Base-by-base conservation (phyloP, 2,113 vertebrate species). In the Ammodytes marinus region DNA sequence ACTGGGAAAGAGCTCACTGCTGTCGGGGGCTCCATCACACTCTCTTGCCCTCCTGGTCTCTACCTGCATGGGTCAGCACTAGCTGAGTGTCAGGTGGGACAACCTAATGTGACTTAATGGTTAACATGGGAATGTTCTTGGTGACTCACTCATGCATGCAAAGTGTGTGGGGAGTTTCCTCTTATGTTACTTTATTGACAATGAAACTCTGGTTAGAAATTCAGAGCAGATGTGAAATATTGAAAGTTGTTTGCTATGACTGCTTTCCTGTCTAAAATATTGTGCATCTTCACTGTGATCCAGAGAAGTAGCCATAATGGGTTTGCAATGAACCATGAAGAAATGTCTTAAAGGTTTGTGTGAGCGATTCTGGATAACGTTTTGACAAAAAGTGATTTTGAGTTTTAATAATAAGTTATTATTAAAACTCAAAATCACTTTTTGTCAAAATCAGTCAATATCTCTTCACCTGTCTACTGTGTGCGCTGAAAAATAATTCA, bases 1-100 rank as follows among this genome's bases (percentile, higher is more conserved):
- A 85, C 74, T 0, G 97, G 96, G 19, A 91, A 89, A 47, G 93
- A 96, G 71, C 96, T 96, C 80, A 96, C 95, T 40, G 93, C 96
- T 15, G 96, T 97, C 1, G 91, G 95, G 69, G 96, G 93, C 76
- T 91, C 97, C 53, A 71, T 95, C 71, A 84, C 92, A 69, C 87
- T 99, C 71, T 96, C 96, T 2, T 99, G 98, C 74, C 65, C 83
- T 69, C 88, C 96, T 85, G 98, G 98, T 14, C 97, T 97, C 88
- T 92, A 88, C 82, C 93, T 97, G 79, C 90, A 93, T 63, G 97
- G 97, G 58, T 86, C 92, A 71, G 95, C 88, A 17, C 69, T 76
- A 13, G 94, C 96, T 27, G 95, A 95, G 0, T 99, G 98, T 93
- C 95, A 96, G 95, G 98, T 98, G 92, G 83, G 85, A 73, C 47